These are phyloP conservation scores for Phytoseiulus persimilis DNA, from an alignment of 2,888 invertebrate species.

Conservation along the genomic window DNA sequence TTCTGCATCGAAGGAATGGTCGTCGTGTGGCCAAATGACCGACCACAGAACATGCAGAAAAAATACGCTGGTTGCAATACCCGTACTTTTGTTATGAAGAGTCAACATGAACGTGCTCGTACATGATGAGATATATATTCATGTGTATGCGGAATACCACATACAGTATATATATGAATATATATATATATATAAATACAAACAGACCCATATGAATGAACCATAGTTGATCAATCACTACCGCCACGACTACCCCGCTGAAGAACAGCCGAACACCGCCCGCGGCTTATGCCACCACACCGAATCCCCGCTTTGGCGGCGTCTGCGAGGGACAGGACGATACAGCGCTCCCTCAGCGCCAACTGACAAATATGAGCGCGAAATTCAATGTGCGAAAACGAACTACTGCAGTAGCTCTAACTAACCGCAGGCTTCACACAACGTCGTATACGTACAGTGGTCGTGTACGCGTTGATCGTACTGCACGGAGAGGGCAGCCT, in stretches of 20 bases:
- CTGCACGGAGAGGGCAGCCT: conserved; percentile 27
- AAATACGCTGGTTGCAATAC: too few relatives aligned
- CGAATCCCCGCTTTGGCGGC: not conserved
- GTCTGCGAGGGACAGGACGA: not conserved
- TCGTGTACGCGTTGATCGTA: not conserved
- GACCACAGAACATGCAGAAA: too few relatives aligned
- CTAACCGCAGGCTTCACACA: not conserved
- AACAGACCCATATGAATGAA: not conserved
- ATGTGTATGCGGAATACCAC: not conserved
- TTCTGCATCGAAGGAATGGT: too few relatives aligned
- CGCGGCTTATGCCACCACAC: not conserved
- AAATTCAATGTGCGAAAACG: not conserved
- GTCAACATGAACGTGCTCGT: not conserved
- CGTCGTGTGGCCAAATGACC: too few relatives aligned
- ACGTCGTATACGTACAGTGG: not conserved
- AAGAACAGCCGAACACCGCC: not conserved
- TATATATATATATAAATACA: conserved; percentile 9
- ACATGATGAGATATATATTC: not conserved
- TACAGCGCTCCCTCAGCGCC: not conserved
- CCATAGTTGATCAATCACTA: too few relatives aligned
- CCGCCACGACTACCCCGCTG: not conserved
- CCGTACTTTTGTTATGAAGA: not conserved
- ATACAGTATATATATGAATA: not conserved
- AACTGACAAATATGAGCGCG: not conserved
- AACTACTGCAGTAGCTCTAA: not conserved